phyloP scores from a whole-genome alignment of 2,888 invertebrate species.

The Xylocampa areola region DNA sequence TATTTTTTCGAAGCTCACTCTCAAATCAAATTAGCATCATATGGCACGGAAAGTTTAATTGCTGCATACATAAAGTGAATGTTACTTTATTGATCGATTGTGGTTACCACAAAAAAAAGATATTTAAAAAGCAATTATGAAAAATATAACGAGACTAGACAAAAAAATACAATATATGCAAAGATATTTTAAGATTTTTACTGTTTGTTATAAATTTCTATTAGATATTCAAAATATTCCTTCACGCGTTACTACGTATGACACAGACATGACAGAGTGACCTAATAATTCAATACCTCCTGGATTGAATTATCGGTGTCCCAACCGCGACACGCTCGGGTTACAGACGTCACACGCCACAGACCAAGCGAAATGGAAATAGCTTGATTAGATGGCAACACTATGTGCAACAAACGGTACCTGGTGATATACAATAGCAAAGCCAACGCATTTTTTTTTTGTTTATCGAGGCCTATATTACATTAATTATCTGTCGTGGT shows the following conservation, averaged over 20 bases:
- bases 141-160: too few species aligned
- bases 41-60: slow-evolving; percentile 14
- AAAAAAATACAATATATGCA: too few species aligned
- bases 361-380: slow-evolving; percentile 10
- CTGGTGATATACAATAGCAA: slow-evolving; percentile 15
- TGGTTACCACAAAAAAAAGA: slow-evolving; percentile 17
- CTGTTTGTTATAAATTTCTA: too few species aligned
- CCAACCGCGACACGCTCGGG: slow-evolving; percentile 40
- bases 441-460: slow-evolving; percentile 15
- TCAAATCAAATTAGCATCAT: slow-evolving; percentile 9
- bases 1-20: slow-evolving; percentile 1
- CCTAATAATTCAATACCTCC: slow-evolving; percentile 44
- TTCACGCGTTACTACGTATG: too few species aligned
- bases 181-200: too few species aligned
- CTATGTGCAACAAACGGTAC: slow-evolving; percentile 36
- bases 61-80: slow-evolving; percentile 10
- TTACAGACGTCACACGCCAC: slow-evolving; percentile 40
- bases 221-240: too few species aligned
- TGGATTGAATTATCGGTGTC: slow-evolving; percentile 27
- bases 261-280: slow-evolving; percentile 23
- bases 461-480: too few species aligned
- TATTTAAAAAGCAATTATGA: too few species aligned
- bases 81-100: slow-evolving; percentile 18
- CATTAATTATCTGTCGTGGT: too few species aligned
- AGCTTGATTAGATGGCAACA: slow-evolving; percentile 26